Percentiles rank a stretch among this genome's conserved stretches.
Evolutionary conservation across 2,113 vertebrate genomes (phyloP).

Genomic region (Odobenus rosmarus): DNA sequence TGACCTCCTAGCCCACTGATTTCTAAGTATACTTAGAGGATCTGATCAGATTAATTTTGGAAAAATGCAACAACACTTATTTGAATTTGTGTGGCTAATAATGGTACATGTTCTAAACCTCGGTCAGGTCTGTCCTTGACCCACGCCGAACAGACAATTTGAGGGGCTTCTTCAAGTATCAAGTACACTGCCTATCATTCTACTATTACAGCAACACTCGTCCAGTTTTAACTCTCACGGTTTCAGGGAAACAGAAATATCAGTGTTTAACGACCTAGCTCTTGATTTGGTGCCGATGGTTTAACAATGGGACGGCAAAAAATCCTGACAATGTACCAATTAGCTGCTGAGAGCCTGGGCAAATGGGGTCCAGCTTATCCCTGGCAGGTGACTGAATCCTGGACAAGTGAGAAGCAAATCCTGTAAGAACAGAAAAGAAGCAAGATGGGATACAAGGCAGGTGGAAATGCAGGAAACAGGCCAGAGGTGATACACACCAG

Average conservation of each 20-base stretch:
- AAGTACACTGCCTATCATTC: background rate
- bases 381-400: accelerated
- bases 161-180: background rate
- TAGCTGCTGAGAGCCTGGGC: background rate
- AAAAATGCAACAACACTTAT: background rate
- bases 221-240: background rate
- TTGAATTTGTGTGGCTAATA: background rate
- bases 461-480: background rate
- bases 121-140: background rate
- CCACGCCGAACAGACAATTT: background rate
- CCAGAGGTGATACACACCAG: background rate
- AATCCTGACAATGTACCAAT: background rate
- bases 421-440: background rate
- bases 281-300: background rate
- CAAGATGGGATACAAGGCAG: background rate
- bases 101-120: background rate
- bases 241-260: background rate
- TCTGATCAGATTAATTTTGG: background rate
- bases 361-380: background rate
- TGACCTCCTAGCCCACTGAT: background rate
- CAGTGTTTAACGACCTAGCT: background rate
- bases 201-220: background rate
- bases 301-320: background rate
- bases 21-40: background rate
- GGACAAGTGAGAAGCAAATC: background rate